These are phyloP conservation scores for Vipera ursinii DNA, from an alignment of 2,797 vertebrate species.

Conservation along the genomic window DNA sequence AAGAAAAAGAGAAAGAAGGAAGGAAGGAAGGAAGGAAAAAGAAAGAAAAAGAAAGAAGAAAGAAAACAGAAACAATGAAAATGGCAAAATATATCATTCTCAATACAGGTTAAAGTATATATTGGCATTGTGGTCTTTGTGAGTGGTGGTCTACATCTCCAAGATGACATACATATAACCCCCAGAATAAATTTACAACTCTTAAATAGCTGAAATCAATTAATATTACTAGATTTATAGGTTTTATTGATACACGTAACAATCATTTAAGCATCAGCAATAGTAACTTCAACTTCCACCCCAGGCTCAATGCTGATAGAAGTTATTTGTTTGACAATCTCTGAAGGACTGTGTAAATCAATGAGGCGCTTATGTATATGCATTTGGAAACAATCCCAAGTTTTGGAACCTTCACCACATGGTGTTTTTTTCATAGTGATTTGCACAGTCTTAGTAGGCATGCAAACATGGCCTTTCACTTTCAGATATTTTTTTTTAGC, in stretches of 20 bases:
- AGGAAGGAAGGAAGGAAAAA: too few species aligned
- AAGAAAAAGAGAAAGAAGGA: too few species aligned
- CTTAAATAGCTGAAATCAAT: too few species aligned
- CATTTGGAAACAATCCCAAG: conserved; percentile 99
- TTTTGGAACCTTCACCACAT: conserved; percentile 97
- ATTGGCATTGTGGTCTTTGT: too few species aligned
- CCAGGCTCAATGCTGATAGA: conserved; percentile 99
- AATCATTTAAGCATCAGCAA: conserved; percentile 87
- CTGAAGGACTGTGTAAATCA: conserved; percentile 95
- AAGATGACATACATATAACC: too few species aligned
- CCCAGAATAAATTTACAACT: too few species aligned
- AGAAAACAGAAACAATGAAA: too few species aligned
- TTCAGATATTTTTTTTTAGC: conserved; percentile 98
- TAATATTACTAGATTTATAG: too few species aligned
- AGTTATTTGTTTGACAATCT: conserved; percentile 98
- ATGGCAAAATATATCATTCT: too few species aligned
- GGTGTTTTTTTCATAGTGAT: conserved; percentile 98
- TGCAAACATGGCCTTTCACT: conserved; percentile 96
- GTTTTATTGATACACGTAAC: conserved; percentile 66
- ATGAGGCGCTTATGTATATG: conserved; percentile 98
- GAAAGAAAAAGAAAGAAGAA: too few species aligned
- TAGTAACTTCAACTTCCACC: conserved; percentile 97
- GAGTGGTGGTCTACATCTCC: too few species aligned
- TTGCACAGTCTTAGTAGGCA: conserved; percentile 98
- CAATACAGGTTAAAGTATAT: too few species aligned